Evolutionary conservation across 2,888 invertebrate genomes (phyloP).

Genomic region (Mermis nigrescens): DNA sequence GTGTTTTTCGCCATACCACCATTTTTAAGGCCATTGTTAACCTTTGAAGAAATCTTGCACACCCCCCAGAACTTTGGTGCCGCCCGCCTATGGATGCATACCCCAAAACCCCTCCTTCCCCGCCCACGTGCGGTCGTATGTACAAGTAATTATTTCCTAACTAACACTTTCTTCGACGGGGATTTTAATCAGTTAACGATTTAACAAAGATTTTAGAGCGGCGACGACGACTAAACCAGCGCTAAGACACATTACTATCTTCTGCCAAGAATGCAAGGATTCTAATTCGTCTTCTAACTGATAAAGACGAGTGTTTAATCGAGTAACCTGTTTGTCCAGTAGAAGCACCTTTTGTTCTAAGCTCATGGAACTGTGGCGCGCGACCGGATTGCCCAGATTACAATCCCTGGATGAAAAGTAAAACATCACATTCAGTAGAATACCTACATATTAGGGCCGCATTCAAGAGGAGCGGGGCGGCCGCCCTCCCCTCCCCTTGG

Average conservation of each 20-base stretch:
- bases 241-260: not conserved
- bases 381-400: not conserved
- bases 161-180: not conserved
- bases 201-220: not conserved
- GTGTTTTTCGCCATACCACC: too few species aligned
- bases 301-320: not conserved
- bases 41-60: too few species aligned
- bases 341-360: not conserved
- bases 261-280: not conserved
- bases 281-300: conserved; percentile 1
- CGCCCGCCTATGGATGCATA: too few species aligned
- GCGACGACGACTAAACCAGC: not conserved
- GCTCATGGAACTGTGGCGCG: not conserved
- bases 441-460: too few species aligned
- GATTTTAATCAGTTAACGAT: not conserved
- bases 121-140: too few species aligned
- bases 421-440: not conserved
- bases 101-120: too few species aligned
- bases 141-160: too few species aligned
- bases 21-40: too few species aligned
- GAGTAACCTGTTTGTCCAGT: not conserved
- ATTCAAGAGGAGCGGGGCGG: too few species aligned
- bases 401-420: not conserved
- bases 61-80: too few species aligned
- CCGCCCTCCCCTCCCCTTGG: too few species aligned